Evolutionary conservation across 1,140 invertebrate species (phyloP), one percentile per base, ranked within the genome.

Genomic region (Drepana arcuata): DNA sequence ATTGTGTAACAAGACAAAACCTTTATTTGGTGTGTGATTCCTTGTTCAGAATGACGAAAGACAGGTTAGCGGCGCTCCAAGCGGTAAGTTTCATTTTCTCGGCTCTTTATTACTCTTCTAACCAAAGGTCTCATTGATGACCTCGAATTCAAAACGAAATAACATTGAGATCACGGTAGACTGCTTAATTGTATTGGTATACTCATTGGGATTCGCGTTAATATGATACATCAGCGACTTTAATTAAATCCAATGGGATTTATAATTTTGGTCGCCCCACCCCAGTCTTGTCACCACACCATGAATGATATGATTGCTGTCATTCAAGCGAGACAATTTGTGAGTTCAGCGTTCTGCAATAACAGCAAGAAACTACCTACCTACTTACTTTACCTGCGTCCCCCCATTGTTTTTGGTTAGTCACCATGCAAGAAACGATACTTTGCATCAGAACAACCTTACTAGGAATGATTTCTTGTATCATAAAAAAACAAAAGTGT

Each of bases 31-130:
- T 85, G 85, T 86, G 87, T 85, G 84, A 83, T 84, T 82, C 73
- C 78, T 73, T 84, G 78, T 83, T 86, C 85, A 91, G 86, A 85
- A 97, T 97, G 95, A 96, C 95, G 84, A 98, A 97, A 90, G 95
- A 98, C 90, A 95, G 95, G 91, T 93, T 98, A 89, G 93, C 94
- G 87, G 95, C 95, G 80, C 89, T 97, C 62, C 93, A 95, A 89
- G 95, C 95, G 90, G 93, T 95, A 88, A 90, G 91, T 88, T 68
- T 58, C 28, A 52, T 62, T 62, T 54, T 47, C 45, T 66, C 60
- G 54, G 41, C 64, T 63, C 55, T 51, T 58, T 55, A 48, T 42
- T 48, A 50, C 43, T 63, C 32, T 54, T 57, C 49, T 67, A 78
- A 67, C 68, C 59, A 74, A 69, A 65, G 59, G 63, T 57, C 64